These are phyloP conservation scores for Punctoribates punctum DNA, from an alignment of 2,888 invertebrate species.

Conservation along the genomic window DNA sequence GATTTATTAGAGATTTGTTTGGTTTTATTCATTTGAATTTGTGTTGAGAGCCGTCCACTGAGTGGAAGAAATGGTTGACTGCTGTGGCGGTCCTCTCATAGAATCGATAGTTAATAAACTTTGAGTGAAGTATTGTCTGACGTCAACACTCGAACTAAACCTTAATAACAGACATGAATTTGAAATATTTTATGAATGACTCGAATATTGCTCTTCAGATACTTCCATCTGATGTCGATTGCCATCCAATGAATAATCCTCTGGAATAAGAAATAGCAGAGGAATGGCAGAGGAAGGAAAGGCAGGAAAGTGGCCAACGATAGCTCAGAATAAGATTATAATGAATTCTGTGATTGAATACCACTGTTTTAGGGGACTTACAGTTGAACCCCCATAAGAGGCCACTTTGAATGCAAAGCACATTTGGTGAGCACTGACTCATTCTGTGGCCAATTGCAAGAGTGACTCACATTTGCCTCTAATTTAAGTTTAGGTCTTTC, in stretches of 20 bases:
- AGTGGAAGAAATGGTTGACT: too few relatives aligned
- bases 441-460: neutral
- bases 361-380: too few relatives aligned
- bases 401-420: neutral
- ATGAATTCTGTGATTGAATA: neutral
- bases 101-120: too few relatives aligned
- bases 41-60: too few relatives aligned
- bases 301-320: neutral
- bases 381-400: neutral
- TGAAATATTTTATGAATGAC: neutral
- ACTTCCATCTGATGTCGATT: neutral
- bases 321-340: neutral
- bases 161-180: neutral
- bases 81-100: too few relatives aligned
- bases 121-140: neutral
- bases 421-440: neutral
- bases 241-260: neutral
- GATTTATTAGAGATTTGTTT: too few relatives aligned
- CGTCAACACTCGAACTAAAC: neutral
- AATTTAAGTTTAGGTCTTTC: neutral
- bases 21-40: too few relatives aligned
- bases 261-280: constrained; percentile 4
- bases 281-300: neutral
- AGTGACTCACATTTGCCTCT: neutral
- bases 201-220: constrained; percentile 3